Conservation (phyloP, 2,797 vertebrate genomes). For the Gymnocypris eckloni region DNA sequence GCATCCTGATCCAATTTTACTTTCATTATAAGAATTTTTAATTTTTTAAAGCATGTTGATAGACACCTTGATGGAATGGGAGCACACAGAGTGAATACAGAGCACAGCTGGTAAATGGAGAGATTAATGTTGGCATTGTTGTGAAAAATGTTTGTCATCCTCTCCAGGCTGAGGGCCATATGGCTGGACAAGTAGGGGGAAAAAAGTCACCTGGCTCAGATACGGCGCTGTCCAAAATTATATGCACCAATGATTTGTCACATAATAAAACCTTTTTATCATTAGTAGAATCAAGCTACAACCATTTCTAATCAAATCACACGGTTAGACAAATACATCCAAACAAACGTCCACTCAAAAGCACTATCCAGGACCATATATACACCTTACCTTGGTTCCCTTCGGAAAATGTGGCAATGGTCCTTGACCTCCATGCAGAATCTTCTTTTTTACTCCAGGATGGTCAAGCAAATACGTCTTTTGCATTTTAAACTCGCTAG, state of each 20-base stretch:
- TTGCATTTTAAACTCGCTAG: conserved; percentile 74
- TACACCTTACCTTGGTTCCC: conserved; percentile 83
- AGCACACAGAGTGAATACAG: conserved; percentile 37
- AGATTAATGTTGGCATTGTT: conserved; percentile 71
- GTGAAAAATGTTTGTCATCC: conserved; percentile 74
- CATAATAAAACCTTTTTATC: conserved; percentile 16
- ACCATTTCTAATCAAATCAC: conserved; percentile 19
- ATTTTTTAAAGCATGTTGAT: conserved; percentile 38
- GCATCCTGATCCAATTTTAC: conserved; percentile 13
- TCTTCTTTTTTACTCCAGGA: conserved; percentile 88
- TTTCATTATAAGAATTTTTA: not conserved
- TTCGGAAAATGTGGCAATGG: conserved; percentile 81
- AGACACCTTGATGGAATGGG: conserved; percentile 56
- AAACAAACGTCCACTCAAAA: conserved; percentile 1
- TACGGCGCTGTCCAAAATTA: conserved; percentile 26
- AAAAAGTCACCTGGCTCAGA: conserved; percentile 61
- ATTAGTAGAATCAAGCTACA: conserved; percentile 10
- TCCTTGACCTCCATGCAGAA: conserved; percentile 84
- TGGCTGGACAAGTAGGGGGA: conserved; percentile 67
- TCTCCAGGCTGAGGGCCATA: conserved; percentile 71
- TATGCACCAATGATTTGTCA: conserved; percentile 29
- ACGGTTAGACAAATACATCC: conserved; percentile 6
- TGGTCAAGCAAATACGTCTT: conserved; percentile 82
- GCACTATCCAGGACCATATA: not conserved
- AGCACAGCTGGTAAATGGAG: conserved; percentile 67